Conservation (phyloP, 2,888 invertebrate genomes). For the Smittia aterrima region DNA sequence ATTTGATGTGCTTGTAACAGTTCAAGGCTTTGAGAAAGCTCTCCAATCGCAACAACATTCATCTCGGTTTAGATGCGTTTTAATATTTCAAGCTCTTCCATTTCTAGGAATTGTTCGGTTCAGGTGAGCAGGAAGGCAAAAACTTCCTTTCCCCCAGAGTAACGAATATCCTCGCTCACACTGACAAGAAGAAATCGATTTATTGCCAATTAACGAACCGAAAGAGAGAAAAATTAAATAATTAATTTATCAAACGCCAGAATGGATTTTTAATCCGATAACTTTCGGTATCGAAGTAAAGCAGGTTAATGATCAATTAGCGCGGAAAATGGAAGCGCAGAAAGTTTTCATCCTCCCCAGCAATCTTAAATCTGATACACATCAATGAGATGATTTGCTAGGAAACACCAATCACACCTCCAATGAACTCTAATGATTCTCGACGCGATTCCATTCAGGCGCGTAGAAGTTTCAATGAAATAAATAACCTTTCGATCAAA, state of each 20-base stretch:
- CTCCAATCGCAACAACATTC: too few relatives aligned
- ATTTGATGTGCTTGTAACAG: conserved; percentile 13
- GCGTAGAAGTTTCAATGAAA: too few relatives aligned
- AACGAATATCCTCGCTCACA: too few relatives aligned
- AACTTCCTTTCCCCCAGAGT: too few relatives aligned
- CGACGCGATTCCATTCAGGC: too few relatives aligned
- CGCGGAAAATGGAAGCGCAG: neutral
- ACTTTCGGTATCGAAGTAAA: neutral
- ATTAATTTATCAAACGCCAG: conserved; percentile 19
- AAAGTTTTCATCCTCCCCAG: neutral
- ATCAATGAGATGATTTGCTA: neutral
- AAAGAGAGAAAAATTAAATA: conserved; percentile 7
- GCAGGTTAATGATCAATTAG: conserved; percentile 22
- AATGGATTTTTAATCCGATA: conserved; percentile 15
- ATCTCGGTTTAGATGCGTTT: too few relatives aligned
- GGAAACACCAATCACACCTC: neutral
- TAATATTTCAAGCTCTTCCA: too few relatives aligned
- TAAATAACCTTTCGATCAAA: too few relatives aligned
- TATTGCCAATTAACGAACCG: neutral
- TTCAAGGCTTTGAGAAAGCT: neutral
- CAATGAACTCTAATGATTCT: neutral
- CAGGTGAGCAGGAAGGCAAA: too few relatives aligned
- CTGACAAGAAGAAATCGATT: neutral
- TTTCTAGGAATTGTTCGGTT: too few relatives aligned
- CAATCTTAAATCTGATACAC: neutral